Evolutionary conservation across 2,888 invertebrate species (phyloP), one percentile per base, ranked within the genome.

Genomic region (Callyntrura guangdongensis): DNA sequence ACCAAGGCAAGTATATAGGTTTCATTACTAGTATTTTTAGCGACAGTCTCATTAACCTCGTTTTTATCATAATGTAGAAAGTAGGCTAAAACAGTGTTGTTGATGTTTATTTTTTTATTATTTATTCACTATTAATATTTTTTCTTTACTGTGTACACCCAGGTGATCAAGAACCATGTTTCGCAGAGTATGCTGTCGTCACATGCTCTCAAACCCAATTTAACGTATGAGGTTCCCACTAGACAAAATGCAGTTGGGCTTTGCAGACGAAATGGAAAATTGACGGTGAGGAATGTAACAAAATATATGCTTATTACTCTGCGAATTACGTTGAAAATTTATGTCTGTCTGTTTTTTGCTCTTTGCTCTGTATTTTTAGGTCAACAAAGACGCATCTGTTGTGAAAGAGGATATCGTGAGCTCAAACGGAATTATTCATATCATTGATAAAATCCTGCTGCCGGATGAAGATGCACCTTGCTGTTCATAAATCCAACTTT

Each of bases 381-480:
- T 95, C 11, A 95, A 95, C 87, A 86, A 86, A 64, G 94, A 95
- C 17, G 95, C 95, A 5, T 94, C 94, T 61, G 94, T 95, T 9
- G 93, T 95, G 9, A 94, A 94, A 27, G 94, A 94, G 36, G 95
- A 95, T 93, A 94, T 95, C 56, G 93, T 95, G 74, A 95, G 95
- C 72, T 94, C 94, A 45, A 95, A 95, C 93, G 96, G 96, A 2
- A 95, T 95, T 72, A 95, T 95, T n/a, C 95, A 95, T 92, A 94
- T 95, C 84, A 95, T 95, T 67, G 95, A 95, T 93, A 94, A 94
- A 93, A 94, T 95, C 8, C 94, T 95, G 36, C 93, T 95, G 22
- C 95, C 95, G 8, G 94, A 95, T 59, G 74, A 92, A 45, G 86
- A 91, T 12, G 11, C 74, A 22, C 74, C 74, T 12, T 77, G 74